Conservation (phyloP, 2,113 vertebrate genomes). For the Oenanthe melanoleuca region DNA sequence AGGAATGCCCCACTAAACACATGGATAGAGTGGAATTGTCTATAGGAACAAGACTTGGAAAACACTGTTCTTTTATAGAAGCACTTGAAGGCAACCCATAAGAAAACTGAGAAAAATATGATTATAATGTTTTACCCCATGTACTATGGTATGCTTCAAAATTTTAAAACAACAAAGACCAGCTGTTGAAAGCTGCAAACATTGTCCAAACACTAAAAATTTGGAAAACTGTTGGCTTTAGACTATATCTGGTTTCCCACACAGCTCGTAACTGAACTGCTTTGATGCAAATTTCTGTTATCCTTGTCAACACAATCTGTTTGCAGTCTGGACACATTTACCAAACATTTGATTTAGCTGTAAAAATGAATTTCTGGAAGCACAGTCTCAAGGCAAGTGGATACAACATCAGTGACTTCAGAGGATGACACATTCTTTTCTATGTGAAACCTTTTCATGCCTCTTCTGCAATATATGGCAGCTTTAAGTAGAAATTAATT, state of each 20-base stretch:
- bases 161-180: neutral
- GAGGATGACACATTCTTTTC: neutral
- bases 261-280: neutral
- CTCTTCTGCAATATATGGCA: neutral
- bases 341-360: neutral
- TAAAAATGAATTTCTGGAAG: neutral
- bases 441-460: neutral
- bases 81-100: neutral
- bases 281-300: slow-evolving; percentile 9
- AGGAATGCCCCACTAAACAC: neutral
- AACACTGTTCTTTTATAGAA: neutral
- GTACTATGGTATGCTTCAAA: neutral
- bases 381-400: neutral
- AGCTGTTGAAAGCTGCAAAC: neutral
- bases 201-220: neutral
- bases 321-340: neutral
- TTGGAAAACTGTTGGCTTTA: neutral
- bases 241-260: neutral
- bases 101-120: neutral
- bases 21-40: neutral
- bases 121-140: neutral
- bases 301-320: neutral
- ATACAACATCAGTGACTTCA: neutral
- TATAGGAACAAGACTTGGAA: neutral
- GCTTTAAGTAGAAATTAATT: neutral